Percentiles rank a stretch among this genome's conserved stretches.
These are phyloP conservation scores for Lepilemur septentrionalis DNA, from an alignment of 2,797 vertebrate species.

Conservation along the genomic window DNA sequence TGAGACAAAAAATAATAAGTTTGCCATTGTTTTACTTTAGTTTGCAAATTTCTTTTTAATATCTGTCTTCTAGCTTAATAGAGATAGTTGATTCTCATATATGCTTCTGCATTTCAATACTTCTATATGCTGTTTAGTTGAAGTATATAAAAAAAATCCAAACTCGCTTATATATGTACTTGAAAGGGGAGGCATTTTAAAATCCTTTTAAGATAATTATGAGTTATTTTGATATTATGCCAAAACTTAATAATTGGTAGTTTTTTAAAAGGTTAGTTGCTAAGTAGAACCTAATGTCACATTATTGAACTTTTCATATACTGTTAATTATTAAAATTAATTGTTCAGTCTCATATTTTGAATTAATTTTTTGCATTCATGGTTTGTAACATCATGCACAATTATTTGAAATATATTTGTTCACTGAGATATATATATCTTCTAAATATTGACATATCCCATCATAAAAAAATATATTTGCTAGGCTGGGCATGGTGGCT, in stretches of 20 bases:
- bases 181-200: neutral
- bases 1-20: neutral
- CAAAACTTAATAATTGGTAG: neutral
- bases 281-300: neutral
- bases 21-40: neutral
- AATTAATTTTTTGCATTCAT: neutral
- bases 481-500: no score
- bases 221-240: neutral
- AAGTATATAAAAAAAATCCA: neutral
- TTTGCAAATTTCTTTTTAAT: neutral
- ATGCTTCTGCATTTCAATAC: neutral
- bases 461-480: neutral
- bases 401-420: neutral
- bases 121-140: neutral
- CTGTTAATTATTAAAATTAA: neutral
- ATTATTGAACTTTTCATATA: neutral
- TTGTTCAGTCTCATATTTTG: neutral
- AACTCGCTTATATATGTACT: neutral
- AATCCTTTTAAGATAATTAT: neutral
- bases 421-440: neutral
- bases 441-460: neutral
- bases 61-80: neutral
- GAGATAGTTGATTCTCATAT: neutral
- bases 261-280: neutral
- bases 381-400: neutral